Percentiles rank a stretch among this genome's conserved stretches.
These are phyloP conservation scores for Heliopora coerulea DNA, from an alignment of 92 coral and sea anemone genomes.

Conservation along the genomic window DNA sequence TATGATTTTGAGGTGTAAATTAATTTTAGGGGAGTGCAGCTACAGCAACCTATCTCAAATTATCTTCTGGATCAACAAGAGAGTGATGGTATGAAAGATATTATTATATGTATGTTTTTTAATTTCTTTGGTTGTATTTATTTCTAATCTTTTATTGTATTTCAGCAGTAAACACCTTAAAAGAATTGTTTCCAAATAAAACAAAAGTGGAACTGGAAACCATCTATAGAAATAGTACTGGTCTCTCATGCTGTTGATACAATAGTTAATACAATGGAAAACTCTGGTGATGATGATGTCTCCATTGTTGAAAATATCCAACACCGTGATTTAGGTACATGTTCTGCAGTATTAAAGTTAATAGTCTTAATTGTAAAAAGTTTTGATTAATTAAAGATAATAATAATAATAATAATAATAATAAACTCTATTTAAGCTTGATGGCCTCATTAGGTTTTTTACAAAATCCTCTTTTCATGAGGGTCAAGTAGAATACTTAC, in stretches of 20 bases:
- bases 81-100: conserved; percentile 3
- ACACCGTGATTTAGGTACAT: conserved; percentile 2
- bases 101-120: neutral
- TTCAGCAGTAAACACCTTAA: neutral
- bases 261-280: neutral
- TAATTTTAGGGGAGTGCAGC: neutral
- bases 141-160: neutral
- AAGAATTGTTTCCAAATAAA: neutral
- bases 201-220: neutral
- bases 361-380: neutral
- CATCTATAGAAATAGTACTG: neutral
- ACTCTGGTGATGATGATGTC: neutral
- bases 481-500: no score
- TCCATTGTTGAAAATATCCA: neutral
- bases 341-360: neutral
- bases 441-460: no score
- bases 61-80: conserved; percentile 1
- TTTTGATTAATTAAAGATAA: neutral
- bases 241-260: conserved; percentile 1
- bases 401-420: no score
- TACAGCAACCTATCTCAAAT: conserved; percentile 5
- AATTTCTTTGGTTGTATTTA: neutral
- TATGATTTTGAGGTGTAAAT: neutral
- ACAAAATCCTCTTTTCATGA: no score
- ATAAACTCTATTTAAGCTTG: no score